These are phyloP conservation scores for Caradrina clavipalpis DNA, from an alignment of 2,888 invertebrate genomes.

Conservation along the genomic window DNA sequence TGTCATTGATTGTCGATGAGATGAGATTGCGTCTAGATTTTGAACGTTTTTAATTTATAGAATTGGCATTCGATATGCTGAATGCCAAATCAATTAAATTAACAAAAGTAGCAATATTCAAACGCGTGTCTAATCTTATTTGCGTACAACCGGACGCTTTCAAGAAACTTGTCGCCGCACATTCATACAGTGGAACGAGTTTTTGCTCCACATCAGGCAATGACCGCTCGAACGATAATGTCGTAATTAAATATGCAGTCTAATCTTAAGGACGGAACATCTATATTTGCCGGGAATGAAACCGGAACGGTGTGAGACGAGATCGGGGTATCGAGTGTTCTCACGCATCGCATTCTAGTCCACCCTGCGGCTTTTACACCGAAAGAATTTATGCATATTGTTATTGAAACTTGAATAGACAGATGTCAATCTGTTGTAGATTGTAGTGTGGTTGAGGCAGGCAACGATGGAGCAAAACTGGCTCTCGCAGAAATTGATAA, in stretches of 20 bases:
- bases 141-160: constrained; percentile 28
- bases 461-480: background rate
- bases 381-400: constrained; percentile 46
- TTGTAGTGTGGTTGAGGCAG: background rate
- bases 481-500: background rate
- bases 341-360: constrained; percentile 71
- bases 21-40: too few relatives aligned
- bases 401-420: constrained; percentile 24
- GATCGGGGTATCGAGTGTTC: constrained; percentile 73
- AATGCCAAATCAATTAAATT: too few relatives aligned
- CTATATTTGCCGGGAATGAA: constrained; percentile 65
- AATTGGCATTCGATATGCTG: too few relatives aligned
- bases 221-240: constrained; percentile 58
- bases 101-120: constrained; percentile 21
- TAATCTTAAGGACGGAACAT: constrained; percentile 54
- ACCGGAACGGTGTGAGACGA: constrained; percentile 75
- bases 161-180: constrained; percentile 51
- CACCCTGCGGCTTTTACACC: constrained; percentile 56
- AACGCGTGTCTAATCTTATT: constrained; percentile 44
- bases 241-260: constrained; percentile 68
- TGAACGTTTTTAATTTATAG: too few relatives aligned
- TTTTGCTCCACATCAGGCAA: constrained; percentile 55
- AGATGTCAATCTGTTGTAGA: constrained; percentile 23
- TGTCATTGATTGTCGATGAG: too few relatives aligned
- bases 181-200: constrained; percentile 47